phyloP scores from a whole-genome alignment of 2,888 invertebrate species.

The Notodonta ziczac region DNA sequence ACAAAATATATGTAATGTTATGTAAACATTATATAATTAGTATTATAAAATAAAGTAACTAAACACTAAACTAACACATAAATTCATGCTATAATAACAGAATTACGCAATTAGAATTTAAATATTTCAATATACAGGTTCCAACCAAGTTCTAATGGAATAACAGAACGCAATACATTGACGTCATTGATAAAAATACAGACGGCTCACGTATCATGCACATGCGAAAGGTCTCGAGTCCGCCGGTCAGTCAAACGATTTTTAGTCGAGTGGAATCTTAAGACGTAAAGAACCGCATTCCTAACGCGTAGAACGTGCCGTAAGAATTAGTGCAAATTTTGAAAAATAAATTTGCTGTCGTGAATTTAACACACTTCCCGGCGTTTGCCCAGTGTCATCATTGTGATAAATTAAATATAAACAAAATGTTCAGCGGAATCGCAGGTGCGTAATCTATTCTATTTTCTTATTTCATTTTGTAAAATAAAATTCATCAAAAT shows the following conservation, averaged over 20 bases:
- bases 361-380: constrained; percentile 25
- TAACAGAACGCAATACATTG: constrained; percentile 64
- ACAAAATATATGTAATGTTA: not conserved
- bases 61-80: not conserved
- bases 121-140: not conserved
- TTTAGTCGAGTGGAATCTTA: constrained; percentile 47
- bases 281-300: constrained; percentile 51
- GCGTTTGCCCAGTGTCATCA: constrained; percentile 25
- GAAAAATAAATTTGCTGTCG: constrained; percentile 25
- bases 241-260: constrained; percentile 43
- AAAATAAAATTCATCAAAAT: not conserved
- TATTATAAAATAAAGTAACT: too few species aligned
- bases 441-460: constrained; percentile 61
- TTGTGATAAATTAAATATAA: constrained; percentile 36
- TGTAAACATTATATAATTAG: too few species aligned
- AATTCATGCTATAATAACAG: not conserved
- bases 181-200: constrained; percentile 76
- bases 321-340: constrained; percentile 42
- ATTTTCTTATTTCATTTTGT: constrained; percentile 9
- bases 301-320: constrained; percentile 45
- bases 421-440: constrained; percentile 80
- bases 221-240: constrained; percentile 42
- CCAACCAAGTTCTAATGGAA: constrained; percentile 17
- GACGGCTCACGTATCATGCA: constrained; percentile 51
- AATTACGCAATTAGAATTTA: not conserved